These are phyloP conservation scores for Meloidogyne floridensis DNA, from an alignment of 1,140 invertebrate genomes.

Conservation along the genomic window DNA sequence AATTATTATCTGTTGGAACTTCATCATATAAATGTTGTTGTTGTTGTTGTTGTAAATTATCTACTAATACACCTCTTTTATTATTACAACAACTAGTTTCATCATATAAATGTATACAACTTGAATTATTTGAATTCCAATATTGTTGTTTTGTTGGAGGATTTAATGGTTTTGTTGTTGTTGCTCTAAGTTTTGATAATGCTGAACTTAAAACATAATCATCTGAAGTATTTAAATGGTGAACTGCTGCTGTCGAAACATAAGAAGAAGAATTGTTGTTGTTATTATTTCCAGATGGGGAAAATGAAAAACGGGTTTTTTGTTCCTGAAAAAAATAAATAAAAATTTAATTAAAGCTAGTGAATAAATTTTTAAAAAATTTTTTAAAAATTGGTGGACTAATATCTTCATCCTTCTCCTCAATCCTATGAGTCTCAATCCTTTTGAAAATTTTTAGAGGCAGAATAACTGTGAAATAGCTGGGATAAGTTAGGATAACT, in stretches of 20 bases:
- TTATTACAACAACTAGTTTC: no score
- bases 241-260: slow-evolving; percentile 31
- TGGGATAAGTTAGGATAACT: no score
- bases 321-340: background rate
- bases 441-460: background rate
- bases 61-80: no score
- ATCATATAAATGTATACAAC: slow-evolving; percentile 42
- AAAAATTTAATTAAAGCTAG: no score
- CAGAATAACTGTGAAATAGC: no score
- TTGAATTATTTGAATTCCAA: slow-evolving; percentile 2
- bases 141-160: background rate
- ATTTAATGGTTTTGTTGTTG: background rate
- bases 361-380: no score
- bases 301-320: slow-evolving; percentile 6
- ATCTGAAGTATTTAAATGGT: slow-evolving; percentile 33
- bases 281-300: background rate
- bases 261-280: background rate
- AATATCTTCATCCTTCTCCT: background rate
- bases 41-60: background rate
- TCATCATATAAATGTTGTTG: slow-evolving; percentile 42
- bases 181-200: background rate
- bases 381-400: background rate
- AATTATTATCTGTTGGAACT: slow-evolving; percentile 27
- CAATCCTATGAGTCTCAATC: background rate
- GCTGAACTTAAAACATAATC: slow-evolving; percentile 12